phyloP scores from a whole-genome alignment of 2,797 vertebrate genomes.

The Argya squamiceps region DNA sequence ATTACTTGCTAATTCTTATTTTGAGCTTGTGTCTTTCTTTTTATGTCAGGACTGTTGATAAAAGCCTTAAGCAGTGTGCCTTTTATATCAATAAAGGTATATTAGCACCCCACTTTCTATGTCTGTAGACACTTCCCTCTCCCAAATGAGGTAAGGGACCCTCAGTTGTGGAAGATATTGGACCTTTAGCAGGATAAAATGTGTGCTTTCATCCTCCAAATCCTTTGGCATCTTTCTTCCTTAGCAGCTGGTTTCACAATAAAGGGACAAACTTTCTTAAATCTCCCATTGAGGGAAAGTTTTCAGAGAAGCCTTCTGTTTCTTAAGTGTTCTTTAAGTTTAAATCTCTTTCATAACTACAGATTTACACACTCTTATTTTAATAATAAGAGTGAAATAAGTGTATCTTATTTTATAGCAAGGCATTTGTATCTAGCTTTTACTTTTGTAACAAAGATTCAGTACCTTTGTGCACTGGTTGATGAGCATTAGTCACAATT shows the following conservation, averaged over 20 bases:
- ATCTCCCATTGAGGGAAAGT: neutral
- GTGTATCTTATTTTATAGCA: neutral
- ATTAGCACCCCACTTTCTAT: neutral
- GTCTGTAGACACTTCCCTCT: neutral
- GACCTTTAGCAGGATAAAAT: neutral
- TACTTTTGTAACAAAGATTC: neutral
- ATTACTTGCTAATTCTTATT: conserved; percentile 30
- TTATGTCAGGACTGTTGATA: neutral
- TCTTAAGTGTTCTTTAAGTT: neutral
- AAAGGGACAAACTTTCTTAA: neutral
- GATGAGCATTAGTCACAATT: neutral
- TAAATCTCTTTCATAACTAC: neutral
- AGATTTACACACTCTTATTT: neutral
- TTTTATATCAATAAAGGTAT: neutral
- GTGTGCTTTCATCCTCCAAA: neutral
- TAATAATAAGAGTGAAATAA: no score
- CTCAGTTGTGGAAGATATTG: neutral
- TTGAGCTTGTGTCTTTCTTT: neutral
- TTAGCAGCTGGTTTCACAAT: neutral
- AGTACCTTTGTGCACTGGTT: neutral
- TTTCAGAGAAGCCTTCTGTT: neutral
- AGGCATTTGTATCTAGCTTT: neutral
- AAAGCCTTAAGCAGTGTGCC: neutral
- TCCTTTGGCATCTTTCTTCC: neutral
- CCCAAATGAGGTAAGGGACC: neutral